Percentiles rank a stretch among this genome's conserved stretches.
These are phyloP conservation scores for Hypomecis punctinalis DNA, from an alignment of 2,888 invertebrate species.

Conservation along the genomic window DNA sequence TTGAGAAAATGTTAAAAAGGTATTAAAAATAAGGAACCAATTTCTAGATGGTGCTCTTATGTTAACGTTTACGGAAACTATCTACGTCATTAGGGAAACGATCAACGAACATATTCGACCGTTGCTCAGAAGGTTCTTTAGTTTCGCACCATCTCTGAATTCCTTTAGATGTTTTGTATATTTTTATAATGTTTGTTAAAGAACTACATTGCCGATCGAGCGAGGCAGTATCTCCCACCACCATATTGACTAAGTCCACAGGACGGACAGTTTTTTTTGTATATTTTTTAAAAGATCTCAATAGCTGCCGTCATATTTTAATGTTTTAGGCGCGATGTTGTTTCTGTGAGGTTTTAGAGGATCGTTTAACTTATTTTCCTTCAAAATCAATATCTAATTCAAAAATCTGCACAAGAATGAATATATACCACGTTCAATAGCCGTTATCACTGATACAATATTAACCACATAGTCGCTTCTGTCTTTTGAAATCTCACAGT, in stretches of 20 bases:
- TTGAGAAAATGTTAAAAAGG: slow-evolving; percentile 42
- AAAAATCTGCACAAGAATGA: neutral
- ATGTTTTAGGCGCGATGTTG: slow-evolving; percentile 52
- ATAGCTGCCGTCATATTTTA: slow-evolving; percentile 66
- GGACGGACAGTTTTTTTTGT: slow-evolving; percentile 65
- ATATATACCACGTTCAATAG: neutral
- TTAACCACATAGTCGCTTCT: neutral
- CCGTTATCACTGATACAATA: neutral
- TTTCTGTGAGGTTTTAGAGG: slow-evolving; percentile 50
- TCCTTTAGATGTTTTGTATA: slow-evolving; percentile 60
- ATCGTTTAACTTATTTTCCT: neutral
- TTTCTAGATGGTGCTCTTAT: slow-evolving; percentile 58
- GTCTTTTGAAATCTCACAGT: slow-evolving; percentile 39
- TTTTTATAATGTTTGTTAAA: slow-evolving; percentile 64
- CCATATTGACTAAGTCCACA: slow-evolving; percentile 67
- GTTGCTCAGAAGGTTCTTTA: slow-evolving; percentile 23
- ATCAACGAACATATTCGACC: slow-evolving; percentile 22
- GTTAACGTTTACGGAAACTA: slow-evolving; percentile 39
- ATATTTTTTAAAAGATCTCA: slow-evolving; percentile 77
- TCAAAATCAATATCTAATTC: neutral
- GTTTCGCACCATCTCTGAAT: slow-evolving; percentile 51
- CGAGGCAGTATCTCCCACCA: slow-evolving; percentile 81
- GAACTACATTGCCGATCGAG: slow-evolving; percentile 74
- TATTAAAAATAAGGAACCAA: slow-evolving; percentile 56
- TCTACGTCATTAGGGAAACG: slow-evolving; percentile 32